Evolutionary conservation across 2,888 invertebrate species (phyloP).

Genomic region (Cephus rjabovi): DNA sequence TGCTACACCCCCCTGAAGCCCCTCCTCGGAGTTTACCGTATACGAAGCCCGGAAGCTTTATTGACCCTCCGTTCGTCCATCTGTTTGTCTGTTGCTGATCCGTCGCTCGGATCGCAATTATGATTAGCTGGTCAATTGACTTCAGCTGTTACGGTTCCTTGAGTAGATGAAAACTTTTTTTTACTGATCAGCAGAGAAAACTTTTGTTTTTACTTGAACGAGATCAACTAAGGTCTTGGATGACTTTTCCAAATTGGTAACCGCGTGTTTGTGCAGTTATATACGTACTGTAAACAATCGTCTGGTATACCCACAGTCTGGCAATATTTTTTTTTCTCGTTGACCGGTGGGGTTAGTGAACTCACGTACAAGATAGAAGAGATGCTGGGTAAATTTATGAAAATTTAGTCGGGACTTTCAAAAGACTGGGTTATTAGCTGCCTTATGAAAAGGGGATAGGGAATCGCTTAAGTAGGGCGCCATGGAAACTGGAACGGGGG

Average conservation of each 20-base stretch:
- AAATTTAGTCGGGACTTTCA: conserved; percentile 20
- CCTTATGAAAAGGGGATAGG: conserved; percentile 10
- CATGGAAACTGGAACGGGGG: background rate
- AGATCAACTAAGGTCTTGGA: background rate
- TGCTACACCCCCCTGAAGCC: background rate
- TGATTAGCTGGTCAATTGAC: conserved; percentile 6
- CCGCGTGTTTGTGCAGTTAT: background rate
- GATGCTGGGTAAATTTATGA: conserved; percentile 17
- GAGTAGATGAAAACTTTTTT: background rate
- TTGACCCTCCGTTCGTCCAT: conserved; percentile 17
- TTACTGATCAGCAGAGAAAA: background rate
- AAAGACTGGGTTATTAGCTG: conserved; percentile 21
- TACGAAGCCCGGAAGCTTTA: conserved; percentile 20
- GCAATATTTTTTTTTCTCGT: background rate
- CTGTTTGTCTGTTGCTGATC: background rate
- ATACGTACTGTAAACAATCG: background rate
- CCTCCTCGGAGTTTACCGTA: conserved; percentile 5
- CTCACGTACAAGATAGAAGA: background rate
- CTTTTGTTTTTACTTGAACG: background rate
- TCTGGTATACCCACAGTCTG: background rate
- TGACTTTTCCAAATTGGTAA: background rate
- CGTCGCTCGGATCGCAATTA: conserved; percentile 8
- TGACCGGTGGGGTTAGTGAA: background rate
- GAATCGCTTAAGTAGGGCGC: conserved; percentile 15
- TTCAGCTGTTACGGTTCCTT: background rate